Evolutionary conservation across 2,888 invertebrate species (phyloP).

Genomic region (Harmothoe impar): DNA sequence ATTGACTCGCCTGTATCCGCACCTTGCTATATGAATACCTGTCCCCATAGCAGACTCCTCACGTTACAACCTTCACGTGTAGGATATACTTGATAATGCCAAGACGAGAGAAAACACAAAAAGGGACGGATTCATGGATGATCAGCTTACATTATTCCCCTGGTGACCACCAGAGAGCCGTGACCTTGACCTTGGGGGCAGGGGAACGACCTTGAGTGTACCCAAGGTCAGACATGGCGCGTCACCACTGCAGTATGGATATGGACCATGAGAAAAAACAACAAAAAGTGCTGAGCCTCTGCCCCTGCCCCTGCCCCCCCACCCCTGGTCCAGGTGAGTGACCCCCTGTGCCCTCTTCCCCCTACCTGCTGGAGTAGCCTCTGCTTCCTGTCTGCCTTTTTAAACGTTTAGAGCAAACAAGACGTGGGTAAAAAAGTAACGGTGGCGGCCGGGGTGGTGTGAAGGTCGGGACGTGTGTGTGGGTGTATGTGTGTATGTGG

Average conservation of each 20-base stretch:
- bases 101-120: neutral
- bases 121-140: neutral
- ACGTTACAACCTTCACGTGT: neutral
- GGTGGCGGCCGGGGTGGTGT: neutral
- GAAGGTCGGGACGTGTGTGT: neutral
- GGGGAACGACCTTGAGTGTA: neutral
- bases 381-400: neutral
- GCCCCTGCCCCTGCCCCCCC: neutral
- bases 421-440: slow-evolving; percentile 6
- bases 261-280: slow-evolving; percentile 48
- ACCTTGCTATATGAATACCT: slow-evolving; percentile 10
- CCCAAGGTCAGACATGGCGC: neutral
- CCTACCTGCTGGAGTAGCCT: neutral
- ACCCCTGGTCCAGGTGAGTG: neutral
- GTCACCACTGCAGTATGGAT: neutral
- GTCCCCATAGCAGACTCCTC: neutral
- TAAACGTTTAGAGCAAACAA: neutral
- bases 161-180: neutral
- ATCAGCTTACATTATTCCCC: neutral
- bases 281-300: neutral
- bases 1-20: slow-evolving; percentile 8
- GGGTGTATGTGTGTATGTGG: too few relatives aligned
- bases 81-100: slow-evolving; percentile 40
- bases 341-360: too few relatives aligned
- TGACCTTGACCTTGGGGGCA: slow-evolving; percentile 51